Base-by-base conservation (phyloP, 2,888 invertebrate genomes). In the Nephrotoma flavescens region DNA sequence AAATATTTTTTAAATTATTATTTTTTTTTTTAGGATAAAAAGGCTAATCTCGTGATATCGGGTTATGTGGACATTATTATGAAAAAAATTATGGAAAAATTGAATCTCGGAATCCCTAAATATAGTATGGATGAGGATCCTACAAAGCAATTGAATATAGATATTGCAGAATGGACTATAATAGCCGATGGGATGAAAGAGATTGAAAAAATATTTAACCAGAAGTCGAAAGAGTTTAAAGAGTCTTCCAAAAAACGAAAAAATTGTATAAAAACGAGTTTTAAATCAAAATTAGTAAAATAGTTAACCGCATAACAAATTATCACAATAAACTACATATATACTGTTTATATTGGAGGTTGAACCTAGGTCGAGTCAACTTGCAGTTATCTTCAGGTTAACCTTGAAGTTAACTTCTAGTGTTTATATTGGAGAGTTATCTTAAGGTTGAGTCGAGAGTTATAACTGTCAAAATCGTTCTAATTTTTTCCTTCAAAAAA, bases 21-120 rank as follows among this genome's bases (percentile, higher is more conserved):
- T 86, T 86, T 86, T 12, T 1, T 15, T 89, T 93, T 93, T 83
- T 90, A 97, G 97, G 97, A 98, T 90, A 96, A 96, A 90, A 97
- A 97, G 92, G 96, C 98, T 41, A 96, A 98, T 91, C 91, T 99
- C 87, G 93, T 96, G 86, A 97, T 99, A 88, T 95, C 97, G 89
- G 94, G 96, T 15, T 98, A 97, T 91, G 97, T 98, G 0, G 98
- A 99, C 91, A 94, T 95, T 87, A 94, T 98, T 86, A 92, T 98
- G 89, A 92, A 93, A 87, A 94, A 94, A 90, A 93, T 98, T 0
- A 95, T 96, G 93, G 94, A 95, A 89, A 93, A 94, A 87, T 92
- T 98, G 52, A 94, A 94, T 11, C 89, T 97, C 41, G 94, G 95
- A 89, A 95, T 97, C 90, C 95, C 96, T 2, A 93, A 93, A 44